A percentile compares a stretch with the other conserved stretches of the same genome.
These are phyloP conservation scores for Hirundo rustica DNA, from an alignment of 2,797 vertebrate genomes.

Conservation along the genomic window DNA sequence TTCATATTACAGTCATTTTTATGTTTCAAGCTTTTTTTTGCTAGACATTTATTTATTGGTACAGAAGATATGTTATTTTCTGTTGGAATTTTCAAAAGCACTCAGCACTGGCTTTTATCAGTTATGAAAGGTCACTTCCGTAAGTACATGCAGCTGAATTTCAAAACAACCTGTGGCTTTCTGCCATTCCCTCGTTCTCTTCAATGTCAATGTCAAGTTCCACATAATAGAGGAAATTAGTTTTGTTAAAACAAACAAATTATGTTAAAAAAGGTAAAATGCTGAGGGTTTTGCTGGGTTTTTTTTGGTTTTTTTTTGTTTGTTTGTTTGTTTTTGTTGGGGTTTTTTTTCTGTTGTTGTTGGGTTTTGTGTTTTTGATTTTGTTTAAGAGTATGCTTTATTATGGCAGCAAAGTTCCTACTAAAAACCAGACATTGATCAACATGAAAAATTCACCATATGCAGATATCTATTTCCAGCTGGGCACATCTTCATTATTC, in stretches of 20 bases:
- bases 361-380: rapidly evolving
- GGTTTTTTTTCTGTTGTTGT: too few relatives aligned
- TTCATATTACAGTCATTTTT: background rate
- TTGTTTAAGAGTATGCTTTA: background rate
- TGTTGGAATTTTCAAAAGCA: background rate
- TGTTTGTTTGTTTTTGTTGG: too few relatives aligned
- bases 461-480: background rate
- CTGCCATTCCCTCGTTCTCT: background rate
- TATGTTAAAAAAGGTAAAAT: background rate
- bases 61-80: background rate
- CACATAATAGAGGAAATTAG: background rate
- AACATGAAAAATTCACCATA: background rate
- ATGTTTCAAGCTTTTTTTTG: background rate
- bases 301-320: too few relatives aligned
- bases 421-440: background rate
- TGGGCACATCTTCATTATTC: background rate
- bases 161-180: background rate
- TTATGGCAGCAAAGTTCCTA: background rate
- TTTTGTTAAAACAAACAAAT: background rate
- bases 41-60: background rate
- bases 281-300: rapidly evolving
- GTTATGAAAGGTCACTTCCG: background rate
- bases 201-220: background rate
- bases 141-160: background rate
- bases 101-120: background rate